These are phyloP conservation scores for Dicyrtoma fusca DNA, from an alignment of 2,888 invertebrate genomes.

Conservation along the genomic window DNA sequence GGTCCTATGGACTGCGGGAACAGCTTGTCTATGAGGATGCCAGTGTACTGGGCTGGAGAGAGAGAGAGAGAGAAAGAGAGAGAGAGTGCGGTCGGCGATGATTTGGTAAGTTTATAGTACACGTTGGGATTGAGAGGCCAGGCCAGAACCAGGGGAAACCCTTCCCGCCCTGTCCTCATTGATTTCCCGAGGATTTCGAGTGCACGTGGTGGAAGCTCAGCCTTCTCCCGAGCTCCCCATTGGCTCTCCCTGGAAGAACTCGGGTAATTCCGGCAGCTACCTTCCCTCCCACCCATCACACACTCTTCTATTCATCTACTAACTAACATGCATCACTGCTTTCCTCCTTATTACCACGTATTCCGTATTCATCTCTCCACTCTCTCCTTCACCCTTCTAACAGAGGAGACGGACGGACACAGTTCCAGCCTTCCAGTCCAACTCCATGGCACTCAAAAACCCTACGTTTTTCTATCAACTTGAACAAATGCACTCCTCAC, in stretches of 20 bases:
- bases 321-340: slow-evolving; percentile 11
- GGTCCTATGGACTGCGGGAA: slow-evolving; percentile 10
- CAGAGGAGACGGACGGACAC: neutral
- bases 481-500: too few species aligned
- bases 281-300: neutral
- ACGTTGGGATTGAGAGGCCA: slow-evolving; percentile 1
- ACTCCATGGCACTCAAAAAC: too few species aligned
- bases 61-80: slow-evolving; percentile 16
- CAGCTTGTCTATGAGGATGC: slow-evolving; percentile 13
- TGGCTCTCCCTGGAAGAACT: slow-evolving; percentile 11
- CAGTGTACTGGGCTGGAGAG: slow-evolving; percentile 15
- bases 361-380: slow-evolving; percentile 17
- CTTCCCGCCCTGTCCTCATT: slow-evolving; percentile 48
- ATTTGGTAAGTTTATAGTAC: slow-evolving; percentile 33
- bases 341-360: slow-evolving; percentile 13
- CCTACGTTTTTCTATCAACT: too few species aligned
- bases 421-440: neutral
- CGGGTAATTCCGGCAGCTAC: slow-evolving; percentile 27
- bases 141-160: slow-evolving; percentile 17
- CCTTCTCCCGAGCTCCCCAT: slow-evolving; percentile 24
- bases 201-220: slow-evolving; percentile 38
- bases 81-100: neutral
- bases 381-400: neutral
- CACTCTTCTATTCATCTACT: slow-evolving; percentile 4
- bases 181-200: slow-evolving; percentile 39